These are phyloP conservation scores for Falco peregrinus DNA, from an alignment of 2,797 vertebrate genomes.

Conservation along the genomic window DNA sequence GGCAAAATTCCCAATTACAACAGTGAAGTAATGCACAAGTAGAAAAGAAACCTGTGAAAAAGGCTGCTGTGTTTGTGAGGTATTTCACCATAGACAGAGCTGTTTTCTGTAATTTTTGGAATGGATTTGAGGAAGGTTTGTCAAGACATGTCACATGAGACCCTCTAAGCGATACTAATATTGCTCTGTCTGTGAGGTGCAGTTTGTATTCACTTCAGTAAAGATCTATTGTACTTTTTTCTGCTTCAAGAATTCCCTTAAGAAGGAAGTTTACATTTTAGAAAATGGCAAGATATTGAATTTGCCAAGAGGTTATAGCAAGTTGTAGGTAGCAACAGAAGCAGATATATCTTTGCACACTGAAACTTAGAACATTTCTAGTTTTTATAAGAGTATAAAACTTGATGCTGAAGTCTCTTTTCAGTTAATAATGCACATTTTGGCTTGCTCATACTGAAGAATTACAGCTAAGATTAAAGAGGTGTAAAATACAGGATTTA, in stretches of 20 bases:
- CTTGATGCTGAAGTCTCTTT: conserved; percentile 37
- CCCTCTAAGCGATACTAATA: conserved; percentile 24
- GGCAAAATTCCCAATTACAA: neutral
- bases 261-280: conserved; percentile 34
- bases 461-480: neutral
- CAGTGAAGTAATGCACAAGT: neutral
- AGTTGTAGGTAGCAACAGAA: conserved; percentile 16
- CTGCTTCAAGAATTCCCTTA: conserved; percentile 43
- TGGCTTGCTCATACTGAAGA: neutral
- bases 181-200: neutral
- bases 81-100: neutral
- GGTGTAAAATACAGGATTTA: neutral
- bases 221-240: conserved; percentile 38
- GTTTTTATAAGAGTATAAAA: conserved; percentile 50
- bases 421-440: neutral
- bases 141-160: conserved; percentile 14
- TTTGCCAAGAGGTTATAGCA: neutral
- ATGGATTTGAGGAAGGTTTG: conserved; percentile 6
- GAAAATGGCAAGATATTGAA: conserved; percentile 22
- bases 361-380: conserved; percentile 11
- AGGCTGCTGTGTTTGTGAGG: neutral
- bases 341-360: neutral
- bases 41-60: neutral
- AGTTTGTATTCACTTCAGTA: conserved; percentile 27
- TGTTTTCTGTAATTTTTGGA: neutral